Percentiles rank a stretch among this genome's conserved stretches.
phyloP scores from a whole-genome alignment of 2,113 vertebrate species.

The Plestiodon gilberti region DNA sequence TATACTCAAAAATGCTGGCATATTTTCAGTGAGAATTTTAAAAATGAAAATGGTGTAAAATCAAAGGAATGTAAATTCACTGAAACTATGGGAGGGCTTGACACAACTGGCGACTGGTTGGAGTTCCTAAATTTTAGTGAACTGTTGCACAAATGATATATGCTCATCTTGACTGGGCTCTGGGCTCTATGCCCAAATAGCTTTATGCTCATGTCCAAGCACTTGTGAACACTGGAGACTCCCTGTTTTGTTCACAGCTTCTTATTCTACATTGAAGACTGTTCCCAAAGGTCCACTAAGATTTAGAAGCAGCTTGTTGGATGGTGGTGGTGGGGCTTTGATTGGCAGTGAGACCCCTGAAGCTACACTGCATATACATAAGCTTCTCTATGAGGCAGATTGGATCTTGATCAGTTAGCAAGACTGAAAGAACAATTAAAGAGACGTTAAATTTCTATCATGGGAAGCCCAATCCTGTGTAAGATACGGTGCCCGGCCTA shows the following conservation, averaged over 20 bases:
- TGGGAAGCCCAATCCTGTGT: too few species aligned
- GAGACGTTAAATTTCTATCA: neutral
- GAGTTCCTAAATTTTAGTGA: neutral
- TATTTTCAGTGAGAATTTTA: conserved; percentile 36
- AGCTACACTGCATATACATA: neutral
- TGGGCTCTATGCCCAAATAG: neutral
- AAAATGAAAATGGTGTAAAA: conserved; percentile 10
- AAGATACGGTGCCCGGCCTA: too few species aligned
- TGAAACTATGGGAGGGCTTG: conserved; percentile 3
- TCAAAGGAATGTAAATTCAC: neutral
- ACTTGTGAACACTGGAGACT: neutral
- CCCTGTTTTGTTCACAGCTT: neutral
- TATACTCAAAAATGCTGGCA: neutral
- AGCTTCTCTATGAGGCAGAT: neutral
- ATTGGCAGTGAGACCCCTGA: neutral
- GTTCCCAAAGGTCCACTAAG: neutral
- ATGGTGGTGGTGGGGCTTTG: neutral
- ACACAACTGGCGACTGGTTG: neutral
- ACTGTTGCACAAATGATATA: neutral
- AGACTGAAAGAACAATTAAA: neutral
- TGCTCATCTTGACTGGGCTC: neutral
- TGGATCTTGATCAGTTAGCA: neutral
- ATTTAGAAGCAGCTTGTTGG: neutral
- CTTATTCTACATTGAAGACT: neutral
- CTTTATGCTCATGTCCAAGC: neutral